Conservation (phyloP, 2,113 vertebrate genomes). For the Lethenteron reissneri region DNA sequence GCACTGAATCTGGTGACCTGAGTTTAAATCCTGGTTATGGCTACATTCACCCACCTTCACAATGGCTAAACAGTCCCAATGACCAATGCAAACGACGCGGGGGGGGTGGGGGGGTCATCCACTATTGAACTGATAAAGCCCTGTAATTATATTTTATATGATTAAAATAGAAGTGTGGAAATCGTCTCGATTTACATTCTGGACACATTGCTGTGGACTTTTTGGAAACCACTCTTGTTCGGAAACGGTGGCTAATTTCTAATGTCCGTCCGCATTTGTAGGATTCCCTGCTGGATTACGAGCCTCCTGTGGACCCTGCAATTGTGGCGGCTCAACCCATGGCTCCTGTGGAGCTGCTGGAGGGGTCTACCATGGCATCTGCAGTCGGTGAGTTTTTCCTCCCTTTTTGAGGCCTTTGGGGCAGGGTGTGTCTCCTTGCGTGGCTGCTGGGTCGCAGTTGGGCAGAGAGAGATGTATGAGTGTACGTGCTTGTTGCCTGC, state of each 20-base stretch:
- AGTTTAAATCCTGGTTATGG: too few species aligned
- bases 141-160: neutral
- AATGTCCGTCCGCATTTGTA: constrained; percentile 12
- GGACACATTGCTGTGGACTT: neutral
- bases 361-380: constrained; percentile 49
- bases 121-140: neutral
- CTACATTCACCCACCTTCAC: too few species aligned
- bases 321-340: constrained; percentile 95
- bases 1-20: too few species aligned
- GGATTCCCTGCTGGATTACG: constrained; percentile 97
- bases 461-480: neutral
- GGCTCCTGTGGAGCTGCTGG: constrained; percentile 55
- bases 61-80: too few species aligned
- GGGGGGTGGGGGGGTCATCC: neutral
- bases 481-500: neutral
- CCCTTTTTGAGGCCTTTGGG: neutral
- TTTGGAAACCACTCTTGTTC: neutral
- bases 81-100: neutral
- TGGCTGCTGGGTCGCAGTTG: neutral
- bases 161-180: neutral
- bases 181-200: neutral
- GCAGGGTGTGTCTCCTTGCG: neutral
- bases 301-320: constrained; percentile 78
- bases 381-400: neutral
- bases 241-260: neutral